Conservation (phyloP, 64 coral and sea anemone genomes). For the Catalaphyllia jardinei region DNA sequence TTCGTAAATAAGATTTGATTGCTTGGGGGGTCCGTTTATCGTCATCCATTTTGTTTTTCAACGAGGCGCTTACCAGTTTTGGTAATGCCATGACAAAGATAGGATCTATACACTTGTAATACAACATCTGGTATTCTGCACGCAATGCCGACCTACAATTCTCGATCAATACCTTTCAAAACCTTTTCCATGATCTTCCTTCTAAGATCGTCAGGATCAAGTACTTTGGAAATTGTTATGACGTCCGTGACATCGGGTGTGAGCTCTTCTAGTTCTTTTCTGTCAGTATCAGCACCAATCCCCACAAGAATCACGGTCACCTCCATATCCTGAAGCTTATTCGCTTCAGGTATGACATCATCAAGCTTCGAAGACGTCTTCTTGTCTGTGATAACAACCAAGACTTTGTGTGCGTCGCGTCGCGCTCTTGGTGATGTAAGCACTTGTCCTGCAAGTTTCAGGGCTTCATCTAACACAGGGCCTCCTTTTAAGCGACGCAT, state of each 20-base stretch:
- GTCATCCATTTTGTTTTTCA: too few species aligned
- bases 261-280: slow-evolving; percentile 39
- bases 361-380: slow-evolving; percentile 28
- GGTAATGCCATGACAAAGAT: too few species aligned
- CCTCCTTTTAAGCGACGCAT: background rate
- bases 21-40: too few species aligned
- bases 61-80: too few species aligned
- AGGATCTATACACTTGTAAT: too few species aligned
- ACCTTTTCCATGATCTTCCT: slow-evolving; percentile 48
- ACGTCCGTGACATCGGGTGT: slow-evolving; percentile 45
- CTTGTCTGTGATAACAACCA: slow-evolving; percentile 75
- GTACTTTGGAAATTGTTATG: slow-evolving; percentile 22
- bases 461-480: slow-evolving; percentile 34
- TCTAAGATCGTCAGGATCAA: slow-evolving; percentile 39
- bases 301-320: slow-evolving; percentile 60
- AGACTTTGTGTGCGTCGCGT: slow-evolving; percentile 27
- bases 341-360: slow-evolving; percentile 27
- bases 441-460: slow-evolving; percentile 16
- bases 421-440: slow-evolving; percentile 20
- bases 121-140: too few species aligned
- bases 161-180: slow-evolving; percentile 4
- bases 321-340: slow-evolving; percentile 44
- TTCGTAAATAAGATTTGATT: too few species aligned
- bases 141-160: too few species aligned
- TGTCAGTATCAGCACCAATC: slow-evolving; percentile 51